Percentiles rank a stretch among this genome's conserved stretches.
These are phyloP conservation scores for Nephrocerus scutellatus DNA, from an alignment of 2,888 invertebrate species.

Conservation along the genomic window DNA sequence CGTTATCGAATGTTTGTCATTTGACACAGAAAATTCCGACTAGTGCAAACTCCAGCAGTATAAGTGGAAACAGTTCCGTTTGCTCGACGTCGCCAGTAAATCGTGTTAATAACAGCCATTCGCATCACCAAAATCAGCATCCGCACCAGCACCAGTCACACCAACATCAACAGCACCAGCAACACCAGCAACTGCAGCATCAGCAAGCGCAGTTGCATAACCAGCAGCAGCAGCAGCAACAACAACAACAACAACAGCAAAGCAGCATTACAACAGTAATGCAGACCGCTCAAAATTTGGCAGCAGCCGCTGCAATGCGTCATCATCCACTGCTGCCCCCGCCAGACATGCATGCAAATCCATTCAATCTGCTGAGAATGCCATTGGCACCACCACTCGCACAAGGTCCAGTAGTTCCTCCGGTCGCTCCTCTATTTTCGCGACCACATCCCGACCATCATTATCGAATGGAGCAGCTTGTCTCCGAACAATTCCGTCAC, in stretches of 20 bases:
- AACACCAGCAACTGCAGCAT: constrained; percentile 31
- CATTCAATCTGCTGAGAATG: constrained; percentile 69
- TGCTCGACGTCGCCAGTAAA: constrained; percentile 27
- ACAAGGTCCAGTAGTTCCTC: constrained; percentile 63
- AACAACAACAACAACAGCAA: constrained; percentile 43
- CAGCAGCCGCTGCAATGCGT: constrained; percentile 51
- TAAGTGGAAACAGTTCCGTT: constrained; percentile 22
- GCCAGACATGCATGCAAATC: constrained; percentile 64
- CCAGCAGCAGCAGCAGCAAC: constrained; percentile 33
- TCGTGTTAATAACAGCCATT: constrained; percentile 20
- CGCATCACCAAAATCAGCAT: constrained; percentile 20
- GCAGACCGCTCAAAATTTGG: constrained; percentile 53
- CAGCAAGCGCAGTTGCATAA: constrained; percentile 47
- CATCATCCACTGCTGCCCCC: constrained; percentile 64
- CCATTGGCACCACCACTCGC: constrained; percentile 66
- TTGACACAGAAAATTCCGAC: constrained; percentile 13
- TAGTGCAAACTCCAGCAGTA: constrained; percentile 23
- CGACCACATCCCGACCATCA: constrained; percentile 75
- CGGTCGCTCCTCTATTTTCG: constrained; percentile 63
- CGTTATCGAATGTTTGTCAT: too few species aligned
- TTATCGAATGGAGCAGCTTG: constrained; percentile 77
- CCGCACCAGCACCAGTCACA: constrained; percentile 31
- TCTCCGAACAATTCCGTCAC: constrained; percentile 74
- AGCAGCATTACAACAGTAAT: constrained; percentile 57
- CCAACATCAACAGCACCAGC: constrained; percentile 34